Base-by-base conservation (phyloP, 2,797 vertebrate genomes). In the Discoglossus pictus region DNA sequence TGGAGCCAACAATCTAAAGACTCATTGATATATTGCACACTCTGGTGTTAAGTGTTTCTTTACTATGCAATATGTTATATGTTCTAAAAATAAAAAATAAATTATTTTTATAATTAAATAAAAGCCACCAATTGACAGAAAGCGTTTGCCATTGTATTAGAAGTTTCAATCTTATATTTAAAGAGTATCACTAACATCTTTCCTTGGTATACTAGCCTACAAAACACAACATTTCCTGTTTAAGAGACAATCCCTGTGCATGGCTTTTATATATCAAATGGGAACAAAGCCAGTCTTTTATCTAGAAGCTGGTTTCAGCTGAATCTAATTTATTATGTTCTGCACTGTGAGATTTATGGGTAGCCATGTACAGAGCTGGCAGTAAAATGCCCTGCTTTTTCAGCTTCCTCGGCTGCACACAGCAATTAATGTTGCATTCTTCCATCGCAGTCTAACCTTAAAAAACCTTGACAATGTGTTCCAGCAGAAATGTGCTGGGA, bases 231-330 rank as follows among this genome's bases (percentile, higher is more conserved):
- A 42, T n/a, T 27, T 43, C 10, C 55, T 31, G 27, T 43, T 44
- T 36, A 43, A 20, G 24, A 56, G 36, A 71, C 52, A 40, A 0
- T 21, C 58, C 9, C 16, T 42, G 59, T 61, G 74, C 34, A 7
- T 35, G 39, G 27, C 50, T 59, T 6, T 10, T 59, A 72, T 1
- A 3, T 4, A 73, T 56, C 7, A 23, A 72, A 73, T 61, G 73
- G 77, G 79, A 78, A 34, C 17, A 72, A 75, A 64, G 59, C 62
- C 73, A 79, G 47, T 36, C 72, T 72, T 68, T 76, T 72, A 83
- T 75, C 66, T 56, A 39, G 58, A 77, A 74, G 75, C 64, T 43
- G 72, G 74, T 75, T 86, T 79, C 75, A 83, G 74, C 72, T 0
- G 4, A 78, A 46, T 48, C 27, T 60, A 64, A 75, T 79, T 82